Conservation (phyloP, 2,797 vertebrate species). For the Amazona finschi region DNA sequence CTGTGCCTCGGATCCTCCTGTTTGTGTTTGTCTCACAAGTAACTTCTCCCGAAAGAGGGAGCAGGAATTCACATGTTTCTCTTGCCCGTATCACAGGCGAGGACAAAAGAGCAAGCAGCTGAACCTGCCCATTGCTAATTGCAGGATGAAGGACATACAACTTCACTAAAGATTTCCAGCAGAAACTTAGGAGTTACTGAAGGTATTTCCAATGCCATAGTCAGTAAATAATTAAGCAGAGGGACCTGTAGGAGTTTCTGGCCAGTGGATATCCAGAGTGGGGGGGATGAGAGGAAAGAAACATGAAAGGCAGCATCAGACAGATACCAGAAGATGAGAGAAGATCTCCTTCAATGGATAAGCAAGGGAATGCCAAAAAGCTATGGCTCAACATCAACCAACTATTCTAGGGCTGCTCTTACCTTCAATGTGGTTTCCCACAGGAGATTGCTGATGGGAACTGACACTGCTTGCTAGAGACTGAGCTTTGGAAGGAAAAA, state of each 20-base stretch:
- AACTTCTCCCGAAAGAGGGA: not conserved
- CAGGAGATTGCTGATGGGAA: conserved; percentile 74
- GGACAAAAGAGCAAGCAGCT: not conserved
- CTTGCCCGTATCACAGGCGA: not conserved
- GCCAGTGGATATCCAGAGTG: not conserved
- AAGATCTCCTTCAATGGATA: not conserved
- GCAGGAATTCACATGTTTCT: not conserved
- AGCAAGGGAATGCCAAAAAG: not conserved
- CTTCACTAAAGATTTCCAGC: not conserved
- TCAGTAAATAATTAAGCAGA: not conserved
- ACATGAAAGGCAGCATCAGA: not conserved
- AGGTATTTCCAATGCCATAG: not conserved
- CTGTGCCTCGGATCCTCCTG: not conserved
- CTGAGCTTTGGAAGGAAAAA: conserved; percentile 88
- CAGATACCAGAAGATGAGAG: not conserved
- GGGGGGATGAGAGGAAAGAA: not conserved
- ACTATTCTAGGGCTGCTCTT: conserved; percentile 54
- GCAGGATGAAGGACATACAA: not conserved
- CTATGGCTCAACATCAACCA: not conserved
- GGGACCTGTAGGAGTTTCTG: not conserved
- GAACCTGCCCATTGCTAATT: not conserved
- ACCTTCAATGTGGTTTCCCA: conserved; percentile 79
- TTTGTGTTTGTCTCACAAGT: not conserved
- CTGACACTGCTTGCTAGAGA: conserved; percentile 68
- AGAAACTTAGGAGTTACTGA: not conserved